Conservation (phyloP, 2,797 vertebrate genomes). For the Myiotriccus ornatus region DNA sequence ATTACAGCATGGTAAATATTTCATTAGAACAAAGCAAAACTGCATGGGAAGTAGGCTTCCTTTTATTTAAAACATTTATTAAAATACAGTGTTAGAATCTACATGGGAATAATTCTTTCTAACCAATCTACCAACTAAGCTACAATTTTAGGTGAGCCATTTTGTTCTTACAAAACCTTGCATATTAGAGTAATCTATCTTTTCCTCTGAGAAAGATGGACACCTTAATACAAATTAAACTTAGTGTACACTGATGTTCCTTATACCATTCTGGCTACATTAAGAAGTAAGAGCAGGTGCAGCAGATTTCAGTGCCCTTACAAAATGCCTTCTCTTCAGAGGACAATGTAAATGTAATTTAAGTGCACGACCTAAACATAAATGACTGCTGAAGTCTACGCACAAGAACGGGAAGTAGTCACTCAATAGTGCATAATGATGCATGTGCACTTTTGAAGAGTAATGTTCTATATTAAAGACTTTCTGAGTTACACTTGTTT, state of each 20-base stretch:
- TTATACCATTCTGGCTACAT: not conserved
- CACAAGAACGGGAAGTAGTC: not conserved
- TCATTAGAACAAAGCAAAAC: constrained; percentile 64
- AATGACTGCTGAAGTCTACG: not conserved
- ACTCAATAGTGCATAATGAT: not conserved
- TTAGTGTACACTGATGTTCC: not conserved
- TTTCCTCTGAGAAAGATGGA: not conserved
- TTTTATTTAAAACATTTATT: constrained; percentile 73
- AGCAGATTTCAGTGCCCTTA: not conserved
- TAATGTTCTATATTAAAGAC: not conserved
- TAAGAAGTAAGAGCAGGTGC: not conserved
- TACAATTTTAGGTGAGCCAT: not conserved
- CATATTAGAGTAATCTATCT: constrained; percentile 28
- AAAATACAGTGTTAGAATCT: constrained; percentile 57
- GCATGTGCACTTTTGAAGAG: not conserved
- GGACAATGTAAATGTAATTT: not conserved
- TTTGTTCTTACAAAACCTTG: constrained; percentile 36
- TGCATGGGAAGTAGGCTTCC: constrained; percentile 58
- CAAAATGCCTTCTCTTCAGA: not conserved
- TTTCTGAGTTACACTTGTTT: not conserved
- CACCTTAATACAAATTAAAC: not conserved
- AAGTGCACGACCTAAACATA: not conserved
- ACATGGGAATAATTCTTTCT: constrained; percentile 55
- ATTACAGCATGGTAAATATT: constrained; percentile 69
- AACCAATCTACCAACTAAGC: constrained; percentile 2